Base-by-base conservation (phyloP, 2,888 invertebrate species). In the Atherix ibis region DNA sequence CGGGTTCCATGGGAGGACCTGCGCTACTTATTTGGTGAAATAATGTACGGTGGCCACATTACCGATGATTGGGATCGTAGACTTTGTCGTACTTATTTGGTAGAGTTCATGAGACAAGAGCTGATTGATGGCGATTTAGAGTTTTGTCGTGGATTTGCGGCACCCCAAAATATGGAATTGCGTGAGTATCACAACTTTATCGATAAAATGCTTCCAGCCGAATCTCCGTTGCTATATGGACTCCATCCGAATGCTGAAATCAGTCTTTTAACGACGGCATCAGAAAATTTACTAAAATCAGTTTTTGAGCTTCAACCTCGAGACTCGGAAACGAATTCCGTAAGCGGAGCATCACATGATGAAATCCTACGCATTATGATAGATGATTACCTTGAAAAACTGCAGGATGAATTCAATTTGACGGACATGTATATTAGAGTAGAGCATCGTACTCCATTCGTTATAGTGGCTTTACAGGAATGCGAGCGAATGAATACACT, bases 1-100 rank as follows among this genome's bases (percentile, higher is more conserved):
- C 77, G 79, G 46, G 80, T 92, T 15, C 92, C 92, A 0, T 94
- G 89, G 88, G 92, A 92, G 58, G 92, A 94, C 63, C 62, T 94
- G 47, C 73, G 92, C 3, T 94, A 92, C 54, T 67, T 94, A 18
- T 92, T 94, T 52, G 94, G 94, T 0, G 94, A 94, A 64, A 94
- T 94, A 46, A 94, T 94, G 92, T 94, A 94, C 53, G 94, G 94
- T 2, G 94, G 94, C 0, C 94, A 94, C 53, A 92, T 94, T 47
- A 94, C 92, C 0, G 92, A 94, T 52, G 92, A 94, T 56, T 94
- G 92, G 91, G 94, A 94, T 57, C 66, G 92, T 19, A 67, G 85
- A 14, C 69, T 94, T 2, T 94, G 94, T 52, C 71, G 78, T 35
- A 84, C 81, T 1, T 87, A 84, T 60, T 64, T 95, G 35, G 69